Percentiles rank a stretch among this genome's conserved stretches.
phyloP scores from a whole-genome alignment of 2,113 vertebrate genomes.

The Amazona vittata region DNA sequence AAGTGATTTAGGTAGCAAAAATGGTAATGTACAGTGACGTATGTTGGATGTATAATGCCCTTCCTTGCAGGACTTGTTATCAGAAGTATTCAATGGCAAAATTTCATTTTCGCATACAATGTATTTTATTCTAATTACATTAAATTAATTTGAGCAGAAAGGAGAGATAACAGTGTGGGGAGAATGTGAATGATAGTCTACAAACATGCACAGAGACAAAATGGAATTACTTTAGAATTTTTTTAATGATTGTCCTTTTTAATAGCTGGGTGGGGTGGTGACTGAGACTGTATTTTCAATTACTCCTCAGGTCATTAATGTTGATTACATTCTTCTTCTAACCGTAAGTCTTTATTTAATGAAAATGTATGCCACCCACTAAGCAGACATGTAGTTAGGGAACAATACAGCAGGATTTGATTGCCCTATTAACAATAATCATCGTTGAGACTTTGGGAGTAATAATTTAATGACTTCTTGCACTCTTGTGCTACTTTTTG shows the following conservation, averaged over 20 bases:
- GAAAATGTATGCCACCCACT: slow-evolving; percentile 74
- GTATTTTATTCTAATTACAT: slow-evolving; percentile 39
- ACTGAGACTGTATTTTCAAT: slow-evolving; percentile 68
- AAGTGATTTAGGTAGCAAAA: slow-evolving; percentile 4
- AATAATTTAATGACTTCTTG: slow-evolving; percentile 76
- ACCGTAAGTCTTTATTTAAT: slow-evolving; percentile 75
- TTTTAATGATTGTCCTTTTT: slow-evolving; percentile 59
- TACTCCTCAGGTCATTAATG: slow-evolving; percentile 73
- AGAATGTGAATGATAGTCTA: slow-evolving; percentile 39
- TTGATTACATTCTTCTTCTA: slow-evolving; percentile 74
- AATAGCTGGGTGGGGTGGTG: slow-evolving; percentile 55
- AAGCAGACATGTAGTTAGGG: slow-evolving; percentile 66
- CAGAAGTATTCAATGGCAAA: not conserved
- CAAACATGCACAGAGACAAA: slow-evolving; percentile 36
- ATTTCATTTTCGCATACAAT: slow-evolving; percentile 6
- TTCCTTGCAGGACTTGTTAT: not conserved
- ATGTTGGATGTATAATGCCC: not conserved
- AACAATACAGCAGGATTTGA: slow-evolving; percentile 72
- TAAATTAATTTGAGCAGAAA: slow-evolving; percentile 45
- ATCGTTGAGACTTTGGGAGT: slow-evolving; percentile 69
- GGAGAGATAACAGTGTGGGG: not conserved
- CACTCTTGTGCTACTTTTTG: slow-evolving; percentile 70
- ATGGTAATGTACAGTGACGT: not conserved
- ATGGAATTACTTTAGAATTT: slow-evolving; percentile 43
- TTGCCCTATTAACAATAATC: slow-evolving; percentile 76